These are phyloP conservation scores for Otus sunia DNA, from an alignment of 2,113 vertebrate genomes.

Conservation along the genomic window DNA sequence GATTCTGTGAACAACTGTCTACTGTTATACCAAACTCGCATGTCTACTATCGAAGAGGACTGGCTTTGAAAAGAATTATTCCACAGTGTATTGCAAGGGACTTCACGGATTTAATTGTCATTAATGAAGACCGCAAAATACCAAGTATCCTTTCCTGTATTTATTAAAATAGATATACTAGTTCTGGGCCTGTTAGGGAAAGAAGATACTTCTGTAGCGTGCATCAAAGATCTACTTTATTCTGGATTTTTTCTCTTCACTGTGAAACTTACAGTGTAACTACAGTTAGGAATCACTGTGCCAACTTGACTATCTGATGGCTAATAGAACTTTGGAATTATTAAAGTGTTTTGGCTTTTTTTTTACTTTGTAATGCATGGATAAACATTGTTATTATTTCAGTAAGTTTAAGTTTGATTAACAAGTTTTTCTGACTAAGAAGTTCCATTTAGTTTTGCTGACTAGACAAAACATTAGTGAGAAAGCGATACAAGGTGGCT, in stretches of 20 bases:
- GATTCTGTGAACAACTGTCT: constrained; percentile 90
- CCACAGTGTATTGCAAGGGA: constrained; percentile 90
- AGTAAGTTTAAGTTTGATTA: background rate
- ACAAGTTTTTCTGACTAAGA: background rate
- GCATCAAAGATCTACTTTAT: background rate
- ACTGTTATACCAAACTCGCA: constrained; percentile 89
- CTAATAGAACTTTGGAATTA: background rate
- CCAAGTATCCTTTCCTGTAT: constrained; percentile 89
- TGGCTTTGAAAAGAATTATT: constrained; percentile 94
- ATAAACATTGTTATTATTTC: background rate
- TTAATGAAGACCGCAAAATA: constrained; percentile 93
- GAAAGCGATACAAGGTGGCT: background rate
- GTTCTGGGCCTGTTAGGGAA: background rate
- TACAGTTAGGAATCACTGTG: background rate
- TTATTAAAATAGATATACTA: background rate
- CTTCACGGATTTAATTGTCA: constrained; percentile 92
- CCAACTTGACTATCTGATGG: background rate
- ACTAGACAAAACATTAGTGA: background rate
- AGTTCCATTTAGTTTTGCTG: background rate
- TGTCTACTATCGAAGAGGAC: constrained; percentile 94
- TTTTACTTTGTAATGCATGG: background rate
- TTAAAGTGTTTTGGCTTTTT: background rate
- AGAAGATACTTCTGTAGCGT: background rate
- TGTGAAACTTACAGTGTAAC: background rate
- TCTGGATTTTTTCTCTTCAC: background rate